These are phyloP conservation scores for Theocolax elegans DNA, from an alignment of 1,140 invertebrate species.

Conservation along the genomic window DNA sequence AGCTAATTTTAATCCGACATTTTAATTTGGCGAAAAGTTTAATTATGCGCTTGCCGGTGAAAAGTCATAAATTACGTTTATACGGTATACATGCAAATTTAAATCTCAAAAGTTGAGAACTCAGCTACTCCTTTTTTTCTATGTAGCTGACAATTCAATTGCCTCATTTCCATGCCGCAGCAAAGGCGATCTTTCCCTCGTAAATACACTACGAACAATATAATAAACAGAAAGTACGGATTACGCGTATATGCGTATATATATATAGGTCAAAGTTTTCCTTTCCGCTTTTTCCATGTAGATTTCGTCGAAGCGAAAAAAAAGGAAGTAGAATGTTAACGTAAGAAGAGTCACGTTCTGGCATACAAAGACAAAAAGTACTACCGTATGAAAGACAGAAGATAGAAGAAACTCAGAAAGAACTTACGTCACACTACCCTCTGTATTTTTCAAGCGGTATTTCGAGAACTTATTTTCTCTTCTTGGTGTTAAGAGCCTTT, in stretches of 20 bases:
- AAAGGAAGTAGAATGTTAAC: no score
- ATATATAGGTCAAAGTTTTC: constrained; percentile 2
- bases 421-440: background rate
- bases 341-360: no score
- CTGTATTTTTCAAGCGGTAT: background rate
- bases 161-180: background rate
- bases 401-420: background rate
- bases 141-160: background rate
- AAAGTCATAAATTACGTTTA: background rate
- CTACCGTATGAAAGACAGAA: no score
- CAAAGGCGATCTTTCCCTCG: background rate
- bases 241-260: no score
- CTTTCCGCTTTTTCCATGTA: background rate
- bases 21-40: no score
- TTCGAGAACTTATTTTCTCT: background rate
- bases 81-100: constrained; percentile 3
- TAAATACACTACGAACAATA: background rate
- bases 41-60: no score
- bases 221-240: no score
- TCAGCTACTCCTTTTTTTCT: background rate
- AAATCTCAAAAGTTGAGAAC: background rate
- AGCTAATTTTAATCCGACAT: no score
- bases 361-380: no score
- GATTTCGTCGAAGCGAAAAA: no score
- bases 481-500: background rate